Evolutionary conservation across 2,113 vertebrate genomes (phyloP).

Genomic region (Galbula dea): DNA sequence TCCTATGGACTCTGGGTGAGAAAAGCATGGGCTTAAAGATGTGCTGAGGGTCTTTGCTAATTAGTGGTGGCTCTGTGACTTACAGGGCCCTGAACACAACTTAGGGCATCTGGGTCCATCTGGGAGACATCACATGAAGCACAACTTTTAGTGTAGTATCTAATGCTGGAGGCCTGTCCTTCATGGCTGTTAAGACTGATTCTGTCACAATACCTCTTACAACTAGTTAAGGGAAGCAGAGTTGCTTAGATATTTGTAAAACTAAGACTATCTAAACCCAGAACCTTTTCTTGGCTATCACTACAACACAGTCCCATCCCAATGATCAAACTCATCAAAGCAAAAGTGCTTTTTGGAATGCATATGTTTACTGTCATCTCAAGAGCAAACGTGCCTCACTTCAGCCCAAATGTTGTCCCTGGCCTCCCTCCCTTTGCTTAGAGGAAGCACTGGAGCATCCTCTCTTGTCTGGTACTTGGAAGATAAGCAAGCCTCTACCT

Average conservation of each 20-base stretch:
- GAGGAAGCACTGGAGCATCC: neutral
- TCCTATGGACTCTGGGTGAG: neutral
- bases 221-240: neutral
- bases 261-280: neutral
- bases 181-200: neutral
- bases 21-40: conserved; percentile 50
- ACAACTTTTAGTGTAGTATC: neutral
- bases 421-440: neutral
- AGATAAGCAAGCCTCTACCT: neutral
- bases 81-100: conserved; percentile 3
- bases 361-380: neutral
- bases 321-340: neutral
- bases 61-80: conserved; percentile 41
- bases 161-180: neutral
- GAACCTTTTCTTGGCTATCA: neutral
- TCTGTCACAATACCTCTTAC: neutral
- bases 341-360: neutral
- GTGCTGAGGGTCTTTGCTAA: conserved; percentile 49
- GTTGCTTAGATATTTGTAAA: neutral
- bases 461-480: neutral
- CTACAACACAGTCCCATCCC: neutral
- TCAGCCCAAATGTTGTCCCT: neutral
- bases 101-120: conserved; percentile 16
- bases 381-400: neutral
- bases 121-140: conserved; percentile 25